Base-by-base conservation (phyloP, 2,113 vertebrate species). In the Oenanthe oenanthe region DNA sequence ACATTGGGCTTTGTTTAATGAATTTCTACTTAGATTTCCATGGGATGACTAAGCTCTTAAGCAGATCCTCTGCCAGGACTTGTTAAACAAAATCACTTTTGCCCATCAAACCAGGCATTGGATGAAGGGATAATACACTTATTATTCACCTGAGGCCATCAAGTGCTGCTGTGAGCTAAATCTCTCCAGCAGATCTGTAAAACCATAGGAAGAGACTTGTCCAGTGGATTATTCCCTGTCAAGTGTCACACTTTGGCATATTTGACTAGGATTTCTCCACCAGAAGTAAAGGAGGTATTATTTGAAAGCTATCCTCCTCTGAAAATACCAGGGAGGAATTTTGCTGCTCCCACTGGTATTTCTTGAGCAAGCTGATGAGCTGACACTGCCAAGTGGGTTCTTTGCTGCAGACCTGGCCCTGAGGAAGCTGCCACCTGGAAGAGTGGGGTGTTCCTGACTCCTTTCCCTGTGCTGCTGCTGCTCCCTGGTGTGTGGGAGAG, bases 401-500 rank as follows among this genome's bases (percentile, higher is more conserved):
- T 70, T 70, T 57, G 29, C 43, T 84, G 74, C 28, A 45, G 45
- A 34, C 20, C 17, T 54, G 62, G 25, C 36, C 24, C 40, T 11
- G 62, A 79, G 54, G 62, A 73, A 92, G 50, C 53, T 84, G 70
- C 22, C n/a, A 19, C 40, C 38, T 20, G 91, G 43, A 65, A 77
- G 43, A 65, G 43, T 11, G 24, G 20, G 50, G 18, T 58, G 54
- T 34, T 47, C 32, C 48, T 47, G 42, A 51, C 42, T 92, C 61
- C 25, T 68, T 94, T 70, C 40, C 13, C 87, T 56, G 78, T 58
- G 78, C 71, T 13, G 47, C 54, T 91, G 87, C 89, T 92, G 93
- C 93, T 94, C 92, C 62, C 95, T 95, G 81, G 54, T 43, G 81
- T 25, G 21, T 70, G 54, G 19, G 75, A 89, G 28, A 54, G 54